phyloP scores from a whole-genome alignment of 1,140 invertebrate genomes.

The Drosophila insularis region DNA sequence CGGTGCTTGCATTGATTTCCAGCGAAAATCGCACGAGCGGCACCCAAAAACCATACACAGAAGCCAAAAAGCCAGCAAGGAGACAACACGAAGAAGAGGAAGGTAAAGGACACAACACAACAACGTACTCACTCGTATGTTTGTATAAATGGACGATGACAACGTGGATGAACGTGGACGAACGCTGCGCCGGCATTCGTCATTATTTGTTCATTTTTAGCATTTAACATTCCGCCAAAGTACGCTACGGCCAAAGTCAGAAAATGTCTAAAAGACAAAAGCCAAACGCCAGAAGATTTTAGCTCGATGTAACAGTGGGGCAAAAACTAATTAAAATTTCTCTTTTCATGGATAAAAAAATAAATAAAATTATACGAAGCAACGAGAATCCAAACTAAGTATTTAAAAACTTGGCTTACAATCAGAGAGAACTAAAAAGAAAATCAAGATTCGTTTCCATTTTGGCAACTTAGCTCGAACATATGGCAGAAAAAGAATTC shows the following conservation, averaged over 20 bases:
- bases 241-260: slow-evolving; percentile 37
- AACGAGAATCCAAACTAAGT: too few species aligned
- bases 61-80: slow-evolving; percentile 12
- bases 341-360: too few species aligned
- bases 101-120: slow-evolving; percentile 3
- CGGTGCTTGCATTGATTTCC: slow-evolving; percentile 53
- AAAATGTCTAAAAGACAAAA: slow-evolving; percentile 17
- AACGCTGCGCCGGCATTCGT: slow-evolving; percentile 61
- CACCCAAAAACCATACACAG: slow-evolving; percentile 50
- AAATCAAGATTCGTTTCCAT: too few species aligned
- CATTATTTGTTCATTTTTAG: slow-evolving; percentile 81
- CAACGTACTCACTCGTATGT: not conserved
- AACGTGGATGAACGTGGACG: slow-evolving; percentile 25
- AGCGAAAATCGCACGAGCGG: slow-evolving; percentile 61
- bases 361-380: too few species aligned
- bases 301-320: slow-evolving; percentile 13
- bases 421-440: too few species aligned
- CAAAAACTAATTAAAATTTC: not conserved
- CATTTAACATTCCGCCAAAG: slow-evolving; percentile 79
- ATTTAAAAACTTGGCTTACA: too few species aligned
- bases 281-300: slow-evolving; percentile 43
- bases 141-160: not conserved
- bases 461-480: too few species aligned
- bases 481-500: too few species aligned
- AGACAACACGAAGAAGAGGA: not conserved